Evolutionary conservation across 2,113 vertebrate genomes (phyloP).

Genomic region (Thinocorus orbignyianus): DNA sequence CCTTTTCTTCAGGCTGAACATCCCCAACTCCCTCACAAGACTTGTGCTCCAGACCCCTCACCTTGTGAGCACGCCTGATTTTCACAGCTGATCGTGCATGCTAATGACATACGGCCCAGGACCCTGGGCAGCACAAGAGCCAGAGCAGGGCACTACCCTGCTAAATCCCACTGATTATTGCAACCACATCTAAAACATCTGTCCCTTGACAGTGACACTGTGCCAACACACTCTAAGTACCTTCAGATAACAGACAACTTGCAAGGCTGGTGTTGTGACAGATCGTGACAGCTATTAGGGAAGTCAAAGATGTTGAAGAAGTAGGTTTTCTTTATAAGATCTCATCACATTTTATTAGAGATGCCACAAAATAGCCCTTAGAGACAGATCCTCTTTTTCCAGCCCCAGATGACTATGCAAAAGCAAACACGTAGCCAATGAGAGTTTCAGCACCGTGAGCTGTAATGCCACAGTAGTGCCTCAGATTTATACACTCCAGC

Average conservation of each 20-base stretch:
- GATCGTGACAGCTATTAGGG: background rate
- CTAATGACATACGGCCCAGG: background rate
- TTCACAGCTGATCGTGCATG: too few species aligned
- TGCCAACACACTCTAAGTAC: background rate
- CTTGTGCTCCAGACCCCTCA: background rate
- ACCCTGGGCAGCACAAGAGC: background rate
- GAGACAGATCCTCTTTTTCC: background rate
- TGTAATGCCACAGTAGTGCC: accelerated
- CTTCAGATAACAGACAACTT: background rate
- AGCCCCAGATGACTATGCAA: background rate
- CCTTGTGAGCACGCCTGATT: too few species aligned
- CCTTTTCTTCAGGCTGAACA: background rate
- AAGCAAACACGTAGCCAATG: background rate
- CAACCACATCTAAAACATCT: background rate
- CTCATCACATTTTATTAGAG: background rate
- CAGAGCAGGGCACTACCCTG: background rate
- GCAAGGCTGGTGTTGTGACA: background rate
- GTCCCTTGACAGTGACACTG: background rate
- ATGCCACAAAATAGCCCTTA: background rate
- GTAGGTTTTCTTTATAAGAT: background rate
- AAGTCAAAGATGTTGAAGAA: background rate
- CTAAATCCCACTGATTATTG: background rate
- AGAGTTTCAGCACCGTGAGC: background rate
- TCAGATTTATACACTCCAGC: background rate
- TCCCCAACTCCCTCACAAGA: background rate